Conservation (phyloP, 30 jellyfish, hydroid and myxozoan species). For the Nemopilema nomurai region DNA sequence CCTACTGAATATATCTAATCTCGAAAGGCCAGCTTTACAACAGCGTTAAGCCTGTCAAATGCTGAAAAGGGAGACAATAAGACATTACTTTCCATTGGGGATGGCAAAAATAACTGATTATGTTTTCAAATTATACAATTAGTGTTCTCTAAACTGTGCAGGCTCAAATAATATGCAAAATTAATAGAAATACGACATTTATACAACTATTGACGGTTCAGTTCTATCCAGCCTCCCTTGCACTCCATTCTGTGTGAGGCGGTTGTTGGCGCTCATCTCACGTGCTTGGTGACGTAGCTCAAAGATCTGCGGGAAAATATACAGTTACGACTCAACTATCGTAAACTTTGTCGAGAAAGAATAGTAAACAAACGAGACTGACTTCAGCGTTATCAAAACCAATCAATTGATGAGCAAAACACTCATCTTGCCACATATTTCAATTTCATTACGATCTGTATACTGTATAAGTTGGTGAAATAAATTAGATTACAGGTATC, state of each 20-base stretch:
- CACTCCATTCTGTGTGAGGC: slow-evolving; percentile 27
- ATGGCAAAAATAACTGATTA: background rate
- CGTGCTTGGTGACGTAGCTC: slow-evolving; percentile 83
- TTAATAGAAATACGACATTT: background rate
- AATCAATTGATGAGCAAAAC: too few relatives aligned
- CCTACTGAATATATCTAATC: background rate
- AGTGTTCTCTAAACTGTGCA: background rate
- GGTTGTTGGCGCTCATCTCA: slow-evolving; percentile 28
- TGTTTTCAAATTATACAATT: background rate
- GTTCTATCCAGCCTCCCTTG: slow-evolving; percentile 8
- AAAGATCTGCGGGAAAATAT: slow-evolving; percentile 55
- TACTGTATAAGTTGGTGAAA: too few relatives aligned
- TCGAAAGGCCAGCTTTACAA: background rate
- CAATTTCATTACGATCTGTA: too few relatives aligned
- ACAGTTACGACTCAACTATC: too few relatives aligned
- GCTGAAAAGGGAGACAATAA: background rate
- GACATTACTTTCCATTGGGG: background rate
- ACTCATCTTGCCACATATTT: too few relatives aligned
- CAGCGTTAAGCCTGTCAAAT: background rate
- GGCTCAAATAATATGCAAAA: background rate
- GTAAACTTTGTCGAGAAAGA: too few relatives aligned
- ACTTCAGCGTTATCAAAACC: too few relatives aligned
- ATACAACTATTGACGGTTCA: slow-evolving; percentile 21
- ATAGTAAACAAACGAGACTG: too few relatives aligned
- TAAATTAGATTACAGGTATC: too few relatives aligned